Conservation (phyloP, 1,140 invertebrate species). For the Drosophila takahashii region DNA sequence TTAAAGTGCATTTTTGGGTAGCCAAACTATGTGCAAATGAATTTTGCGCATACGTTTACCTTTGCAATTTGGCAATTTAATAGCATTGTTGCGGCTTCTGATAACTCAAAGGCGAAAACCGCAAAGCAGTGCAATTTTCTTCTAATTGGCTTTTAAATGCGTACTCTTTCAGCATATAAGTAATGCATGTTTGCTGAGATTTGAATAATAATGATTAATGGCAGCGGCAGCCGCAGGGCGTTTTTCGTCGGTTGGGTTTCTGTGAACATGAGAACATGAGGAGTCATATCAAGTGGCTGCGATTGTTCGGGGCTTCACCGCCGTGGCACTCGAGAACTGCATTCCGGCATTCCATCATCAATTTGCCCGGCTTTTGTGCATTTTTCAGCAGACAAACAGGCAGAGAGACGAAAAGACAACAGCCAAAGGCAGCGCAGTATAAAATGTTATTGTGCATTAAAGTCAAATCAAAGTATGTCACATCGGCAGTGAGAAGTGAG, state of each 20-base stretch:
- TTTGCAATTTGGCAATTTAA: slow-evolving; percentile 34
- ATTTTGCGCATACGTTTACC: slow-evolving; percentile 13
- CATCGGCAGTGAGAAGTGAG: slow-evolving; percentile 30
- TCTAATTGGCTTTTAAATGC: slow-evolving; percentile 67
- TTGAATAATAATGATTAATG: slow-evolving; percentile 69
- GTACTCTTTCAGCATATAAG: slow-evolving; percentile 23
- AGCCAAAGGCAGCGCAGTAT: slow-evolving; percentile 52
- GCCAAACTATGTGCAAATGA: slow-evolving; percentile 26
- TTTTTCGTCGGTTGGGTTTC: background rate
- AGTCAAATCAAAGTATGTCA: slow-evolving; percentile 75
- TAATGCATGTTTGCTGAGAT: slow-evolving; percentile 33
- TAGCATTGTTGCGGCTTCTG: slow-evolving; percentile 54
- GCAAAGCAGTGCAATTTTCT: slow-evolving; percentile 41
- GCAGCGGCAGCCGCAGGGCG: background rate
- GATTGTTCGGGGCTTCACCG: slow-evolving; percentile 37
- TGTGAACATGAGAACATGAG: slow-evolving; percentile 5
- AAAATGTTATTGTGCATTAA: slow-evolving; percentile 78
- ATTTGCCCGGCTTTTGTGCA: slow-evolving; percentile 63
- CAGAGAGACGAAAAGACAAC: slow-evolving; percentile 26
- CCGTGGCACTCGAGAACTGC: slow-evolving; percentile 52
- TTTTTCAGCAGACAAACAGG: slow-evolving; percentile 47
- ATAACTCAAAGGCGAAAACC: slow-evolving; percentile 45
- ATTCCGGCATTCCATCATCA: slow-evolving; percentile 63
- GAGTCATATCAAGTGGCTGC: slow-evolving; percentile 13
- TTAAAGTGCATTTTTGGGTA: slow-evolving; percentile 25